Evolutionary conservation across 2,113 vertebrate species (phyloP).

Genomic region (Oncorhynchus nerka): DNA sequence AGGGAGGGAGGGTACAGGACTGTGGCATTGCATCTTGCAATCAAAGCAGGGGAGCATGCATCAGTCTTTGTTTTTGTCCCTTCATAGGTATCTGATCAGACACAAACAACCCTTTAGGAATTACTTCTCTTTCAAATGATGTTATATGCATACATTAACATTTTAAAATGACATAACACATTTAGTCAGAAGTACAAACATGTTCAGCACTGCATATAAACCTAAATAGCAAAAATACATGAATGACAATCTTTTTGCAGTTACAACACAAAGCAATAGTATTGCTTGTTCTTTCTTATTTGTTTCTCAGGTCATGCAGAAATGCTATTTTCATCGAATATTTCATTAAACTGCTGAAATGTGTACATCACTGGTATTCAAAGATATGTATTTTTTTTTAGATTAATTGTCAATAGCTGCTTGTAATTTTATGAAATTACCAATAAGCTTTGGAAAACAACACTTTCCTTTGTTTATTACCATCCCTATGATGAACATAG

Average conservation of each 20-base stretch:
- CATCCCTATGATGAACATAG: neutral
- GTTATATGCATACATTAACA: neutral
- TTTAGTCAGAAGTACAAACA: neutral
- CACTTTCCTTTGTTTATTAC: neutral
- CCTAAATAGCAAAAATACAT: neutral
- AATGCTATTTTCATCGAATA: neutral
- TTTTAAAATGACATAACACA: neutral
- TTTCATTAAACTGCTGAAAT: neutral
- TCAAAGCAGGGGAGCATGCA: neutral
- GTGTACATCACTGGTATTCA: neutral
- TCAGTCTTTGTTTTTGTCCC: slow-evolving; percentile 1
- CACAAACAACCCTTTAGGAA: neutral
- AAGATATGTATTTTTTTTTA: too few species aligned
- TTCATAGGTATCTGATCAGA: neutral
- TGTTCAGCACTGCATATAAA: neutral
- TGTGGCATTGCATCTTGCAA: neutral
- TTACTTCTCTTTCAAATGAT: neutral
- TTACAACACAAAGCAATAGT: too few species aligned
- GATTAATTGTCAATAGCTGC: neutral
- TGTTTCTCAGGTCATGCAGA: neutral
- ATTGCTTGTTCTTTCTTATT: too few species aligned
- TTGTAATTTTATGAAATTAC: too few species aligned
- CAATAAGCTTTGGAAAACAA: neutral
- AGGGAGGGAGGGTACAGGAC: neutral
- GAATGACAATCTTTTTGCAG: neutral